Evolutionary conservation across 2,888 invertebrate species (phyloP).

Genomic region (Trachelus tabidus): DNA sequence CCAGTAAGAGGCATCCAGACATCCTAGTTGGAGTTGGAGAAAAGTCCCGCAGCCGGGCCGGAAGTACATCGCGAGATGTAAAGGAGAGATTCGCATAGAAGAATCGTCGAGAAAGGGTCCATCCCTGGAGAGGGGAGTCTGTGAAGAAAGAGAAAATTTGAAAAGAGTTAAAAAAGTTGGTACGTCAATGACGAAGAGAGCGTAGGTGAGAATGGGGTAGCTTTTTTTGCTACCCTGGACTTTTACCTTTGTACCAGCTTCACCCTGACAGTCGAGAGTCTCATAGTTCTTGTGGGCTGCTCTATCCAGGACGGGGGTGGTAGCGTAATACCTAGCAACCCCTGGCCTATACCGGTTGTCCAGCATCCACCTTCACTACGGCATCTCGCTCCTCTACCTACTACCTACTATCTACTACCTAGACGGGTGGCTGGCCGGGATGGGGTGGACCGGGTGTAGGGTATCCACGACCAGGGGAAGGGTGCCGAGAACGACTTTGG

Average conservation of each 20-base stretch:
- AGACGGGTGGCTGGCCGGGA: constrained; percentile 3
- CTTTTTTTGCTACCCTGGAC: background rate
- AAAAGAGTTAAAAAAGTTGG: background rate
- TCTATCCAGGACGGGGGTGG: background rate
- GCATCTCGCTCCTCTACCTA: background rate
- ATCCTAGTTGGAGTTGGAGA: background rate
- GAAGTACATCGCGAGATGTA: background rate
- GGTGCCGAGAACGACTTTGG: constrained; percentile 11
- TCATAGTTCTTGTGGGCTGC: background rate
- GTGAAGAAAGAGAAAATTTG: background rate
- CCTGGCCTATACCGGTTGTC: background rate
- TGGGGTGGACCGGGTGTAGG: background rate
- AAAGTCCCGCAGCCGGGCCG: background rate
- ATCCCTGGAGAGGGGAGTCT: background rate
- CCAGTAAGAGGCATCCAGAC: background rate
- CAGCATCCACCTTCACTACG: background rate
- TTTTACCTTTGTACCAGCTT: background rate
- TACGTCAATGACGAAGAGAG: background rate
- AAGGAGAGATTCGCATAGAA: background rate
- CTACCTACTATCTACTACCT: background rate
- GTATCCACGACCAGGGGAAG: constrained; percentile 2
- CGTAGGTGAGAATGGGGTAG: background rate
- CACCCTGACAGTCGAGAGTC: background rate
- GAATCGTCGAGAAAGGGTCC: background rate
- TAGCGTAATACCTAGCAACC: background rate